Base-by-base conservation (phyloP, 1,140 invertebrate species). In the Diprion similis region DNA sequence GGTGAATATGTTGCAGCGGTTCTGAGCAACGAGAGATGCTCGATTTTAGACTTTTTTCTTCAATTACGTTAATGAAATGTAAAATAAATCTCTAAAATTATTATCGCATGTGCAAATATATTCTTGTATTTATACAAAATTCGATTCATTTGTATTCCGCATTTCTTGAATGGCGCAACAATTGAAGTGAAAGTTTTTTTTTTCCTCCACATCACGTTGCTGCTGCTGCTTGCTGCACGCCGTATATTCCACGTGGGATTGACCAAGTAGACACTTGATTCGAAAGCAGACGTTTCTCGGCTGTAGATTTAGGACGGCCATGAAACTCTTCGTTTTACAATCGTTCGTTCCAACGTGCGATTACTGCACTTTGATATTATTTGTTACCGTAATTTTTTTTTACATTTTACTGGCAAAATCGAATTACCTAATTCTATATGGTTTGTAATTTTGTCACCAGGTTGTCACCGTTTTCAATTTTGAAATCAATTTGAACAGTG, bases 101-200 rank as follows among this genome's bases (percentile, higher is more conserved):
- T 37, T 37, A 37, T 37, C 24, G 6, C 24, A 37, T 6, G 24
- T 6, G 24, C 24, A 37, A 37, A 37, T 37, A 37, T 37, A 37
- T 37, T 37, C 24, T 37, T 37, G 8, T 68, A 11, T 15, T 68
- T 45, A 13, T 18, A 24, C n/a, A 18, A 68, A 68, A 68, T 19
- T 11, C 37, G 11, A 8, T 68, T 45, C 17, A 6, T 6, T 68
- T 19, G 37, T 68, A 19, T 45, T 64, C 17, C 3, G 17, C 17
- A 17, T 15, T 7, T 15, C 13, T 15, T 18, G 17, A 64, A 15
- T 18, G 59, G 17, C 19, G 17, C 17, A 19, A 19, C 66, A 68
- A 68, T 68, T 68, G 9, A 68, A 11, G 66, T 10, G 66, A 68
- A 68, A 68, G 66, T 68, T 10, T 68, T 68, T 68, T 18, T 18